Conservation (phyloP, 37 sponge, comb jelly and placozoan species). For the Cladorhizidae sp. region DNA sequence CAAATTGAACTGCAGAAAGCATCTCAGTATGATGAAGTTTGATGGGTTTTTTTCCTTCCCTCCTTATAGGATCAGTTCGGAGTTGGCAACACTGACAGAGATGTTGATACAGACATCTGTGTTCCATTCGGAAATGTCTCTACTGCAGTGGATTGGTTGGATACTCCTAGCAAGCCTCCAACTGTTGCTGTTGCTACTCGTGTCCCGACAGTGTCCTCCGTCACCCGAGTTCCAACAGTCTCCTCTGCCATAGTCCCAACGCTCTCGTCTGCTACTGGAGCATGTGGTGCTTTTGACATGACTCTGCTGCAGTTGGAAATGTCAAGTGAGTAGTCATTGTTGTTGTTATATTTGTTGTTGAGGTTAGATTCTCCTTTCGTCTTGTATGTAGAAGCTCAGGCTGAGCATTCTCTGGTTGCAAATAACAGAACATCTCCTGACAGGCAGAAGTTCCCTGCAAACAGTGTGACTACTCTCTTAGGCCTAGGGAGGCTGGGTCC, state of each 20-base stretch:
- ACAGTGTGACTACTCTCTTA: neutral
- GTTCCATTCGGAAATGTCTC: conserved; percentile 9
- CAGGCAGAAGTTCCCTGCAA: neutral
- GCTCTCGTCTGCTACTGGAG: neutral
- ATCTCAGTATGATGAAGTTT: neutral
- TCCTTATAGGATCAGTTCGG: neutral
- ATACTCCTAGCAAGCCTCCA: neutral
- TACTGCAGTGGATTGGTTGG: conserved; percentile 18
- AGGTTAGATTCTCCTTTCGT: neutral
- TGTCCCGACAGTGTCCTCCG: too few species aligned
- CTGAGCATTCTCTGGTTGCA: neutral
- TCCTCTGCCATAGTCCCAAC: neutral
- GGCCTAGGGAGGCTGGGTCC: neutral
- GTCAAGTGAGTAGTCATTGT: neutral
- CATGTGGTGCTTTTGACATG: conserved; percentile 12
- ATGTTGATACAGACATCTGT: conserved; percentile 28
- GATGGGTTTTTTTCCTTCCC: neutral
- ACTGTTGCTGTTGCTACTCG: neutral
- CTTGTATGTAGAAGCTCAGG: neutral
- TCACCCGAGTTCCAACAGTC: too few species aligned
- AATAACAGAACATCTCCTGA: neutral
- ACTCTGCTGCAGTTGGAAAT: conserved; percentile 18
- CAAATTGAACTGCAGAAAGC: neutral
- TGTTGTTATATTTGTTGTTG: neutral
- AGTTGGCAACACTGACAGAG: conserved; percentile 26